These are phyloP conservation scores for Sycophila sp. DNA, from an alignment of 1,140 invertebrate species.

Conservation along the genomic window DNA sequence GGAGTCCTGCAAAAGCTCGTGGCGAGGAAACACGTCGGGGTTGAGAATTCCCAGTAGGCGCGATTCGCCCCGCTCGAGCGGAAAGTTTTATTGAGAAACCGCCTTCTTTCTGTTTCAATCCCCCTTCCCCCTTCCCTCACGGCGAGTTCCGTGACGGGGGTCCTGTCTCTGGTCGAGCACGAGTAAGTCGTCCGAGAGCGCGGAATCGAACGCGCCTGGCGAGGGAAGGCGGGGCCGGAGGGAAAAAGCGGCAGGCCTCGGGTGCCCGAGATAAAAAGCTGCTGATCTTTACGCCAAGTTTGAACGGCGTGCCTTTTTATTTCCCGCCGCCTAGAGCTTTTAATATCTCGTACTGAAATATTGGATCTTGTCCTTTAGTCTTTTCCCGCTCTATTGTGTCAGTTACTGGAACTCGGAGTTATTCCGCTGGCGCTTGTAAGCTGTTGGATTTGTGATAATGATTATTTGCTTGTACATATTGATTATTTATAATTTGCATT, in stretches of 20 bases:
- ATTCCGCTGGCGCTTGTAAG: no score
- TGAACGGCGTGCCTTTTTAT: neutral
- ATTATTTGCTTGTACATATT: no score
- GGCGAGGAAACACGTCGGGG: no score
- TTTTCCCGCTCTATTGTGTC: no score
- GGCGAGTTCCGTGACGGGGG: neutral
- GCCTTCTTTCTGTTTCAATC: constrained; percentile 11
- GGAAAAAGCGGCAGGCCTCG: neutral
- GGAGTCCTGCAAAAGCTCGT: no score
- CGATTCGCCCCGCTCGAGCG: neutral
- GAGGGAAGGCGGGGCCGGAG: neutral
- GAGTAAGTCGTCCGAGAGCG: constrained; percentile 11
- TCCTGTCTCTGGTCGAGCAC: neutral
- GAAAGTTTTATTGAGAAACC: constrained; percentile 34
- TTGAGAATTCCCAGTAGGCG: neutral
- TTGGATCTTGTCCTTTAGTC: no score
- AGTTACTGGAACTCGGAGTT: no score
- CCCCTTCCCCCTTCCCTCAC: neutral
- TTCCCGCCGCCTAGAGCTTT: neutral
- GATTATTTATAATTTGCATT: no score
- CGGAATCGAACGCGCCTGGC: neutral
- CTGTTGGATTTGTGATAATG: no score
- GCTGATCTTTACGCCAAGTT: constrained; percentile 1
- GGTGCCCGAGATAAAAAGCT: constrained; percentile 12
- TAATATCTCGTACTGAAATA: no score